Conservation (phyloP, 92 coral and sea anemone species). For the Pocillopora meandrina region DNA sequence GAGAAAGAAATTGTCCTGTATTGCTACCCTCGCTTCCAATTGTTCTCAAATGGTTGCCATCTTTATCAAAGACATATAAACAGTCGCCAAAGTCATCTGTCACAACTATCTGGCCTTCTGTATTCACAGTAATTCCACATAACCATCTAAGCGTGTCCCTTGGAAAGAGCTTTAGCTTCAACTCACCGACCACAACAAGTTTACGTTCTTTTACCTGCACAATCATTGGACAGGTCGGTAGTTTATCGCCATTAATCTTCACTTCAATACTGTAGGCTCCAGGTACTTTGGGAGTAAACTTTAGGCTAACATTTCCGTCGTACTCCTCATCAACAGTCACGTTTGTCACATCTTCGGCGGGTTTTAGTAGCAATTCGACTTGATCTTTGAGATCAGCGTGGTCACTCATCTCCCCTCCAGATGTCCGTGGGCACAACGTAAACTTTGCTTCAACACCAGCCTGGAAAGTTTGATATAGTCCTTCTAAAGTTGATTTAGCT, state of each 20-base stretch:
- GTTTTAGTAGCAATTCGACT: neutral
- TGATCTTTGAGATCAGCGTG: constrained; percentile 2
- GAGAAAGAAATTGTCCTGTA: neutral
- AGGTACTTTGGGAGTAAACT: neutral
- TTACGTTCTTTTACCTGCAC: neutral
- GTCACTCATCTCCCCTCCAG: neutral
- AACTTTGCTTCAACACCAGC: neutral
- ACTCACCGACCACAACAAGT: constrained; percentile 4
- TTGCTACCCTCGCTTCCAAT: neutral
- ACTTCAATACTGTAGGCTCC: constrained; percentile 3
- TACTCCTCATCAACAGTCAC: neutral
- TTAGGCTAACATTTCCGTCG: neutral
- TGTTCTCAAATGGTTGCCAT: neutral
- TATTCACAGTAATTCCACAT: neutral
- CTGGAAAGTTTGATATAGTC: neutral
- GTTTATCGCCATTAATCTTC: constrained; percentile 5
- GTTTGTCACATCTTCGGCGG: neutral
- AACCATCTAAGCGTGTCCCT: neutral
- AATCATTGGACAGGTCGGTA: neutral
- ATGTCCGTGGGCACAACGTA: neutral
- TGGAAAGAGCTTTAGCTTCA: neutral
- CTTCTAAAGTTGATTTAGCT: neutral
- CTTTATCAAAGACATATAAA: neutral
- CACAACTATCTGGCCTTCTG: neutral
- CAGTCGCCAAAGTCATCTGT: neutral